Conservation (phyloP, 2,888 invertebrate species). For the Quadriops clusia region DNA sequence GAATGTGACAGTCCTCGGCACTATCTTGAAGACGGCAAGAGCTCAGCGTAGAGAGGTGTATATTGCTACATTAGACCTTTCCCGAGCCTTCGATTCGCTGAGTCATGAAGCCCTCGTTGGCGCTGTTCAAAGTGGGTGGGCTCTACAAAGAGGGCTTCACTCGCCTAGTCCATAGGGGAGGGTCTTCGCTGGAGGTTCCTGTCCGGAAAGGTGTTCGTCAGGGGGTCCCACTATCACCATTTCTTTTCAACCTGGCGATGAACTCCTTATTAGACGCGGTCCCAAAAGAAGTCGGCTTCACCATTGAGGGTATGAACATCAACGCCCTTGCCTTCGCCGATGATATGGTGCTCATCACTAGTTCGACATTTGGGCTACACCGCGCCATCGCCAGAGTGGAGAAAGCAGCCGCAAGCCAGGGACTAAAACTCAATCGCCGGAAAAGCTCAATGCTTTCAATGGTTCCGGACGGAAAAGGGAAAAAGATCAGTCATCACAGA, state of each 20-base stretch:
- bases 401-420: constrained; percentile 15
- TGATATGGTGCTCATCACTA: constrained; percentile 23
- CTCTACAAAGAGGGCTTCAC: not conserved
- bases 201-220: not conserved
- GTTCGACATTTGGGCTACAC: constrained; percentile 22
- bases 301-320: constrained; percentile 8
- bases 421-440: constrained; percentile 20
- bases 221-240: not conserved
- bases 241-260: not conserved
- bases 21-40: constrained; percentile 14
- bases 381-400: constrained; percentile 16
- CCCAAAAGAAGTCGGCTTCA: not conserved
- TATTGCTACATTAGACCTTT: no score
- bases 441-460: constrained; percentile 22
- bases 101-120: not conserved
- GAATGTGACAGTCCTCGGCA: constrained; percentile 19
- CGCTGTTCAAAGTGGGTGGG: not conserved
- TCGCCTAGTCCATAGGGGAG: not conserved
- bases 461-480: constrained; percentile 13
- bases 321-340: constrained; percentile 28
- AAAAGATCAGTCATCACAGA: not conserved
- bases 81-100: no score
- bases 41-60: no score
- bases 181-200: no score
- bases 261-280: not conserved